phyloP scores from a whole-genome alignment of 2,888 invertebrate species.

The Hirtodrosophila histrioides region DNA sequence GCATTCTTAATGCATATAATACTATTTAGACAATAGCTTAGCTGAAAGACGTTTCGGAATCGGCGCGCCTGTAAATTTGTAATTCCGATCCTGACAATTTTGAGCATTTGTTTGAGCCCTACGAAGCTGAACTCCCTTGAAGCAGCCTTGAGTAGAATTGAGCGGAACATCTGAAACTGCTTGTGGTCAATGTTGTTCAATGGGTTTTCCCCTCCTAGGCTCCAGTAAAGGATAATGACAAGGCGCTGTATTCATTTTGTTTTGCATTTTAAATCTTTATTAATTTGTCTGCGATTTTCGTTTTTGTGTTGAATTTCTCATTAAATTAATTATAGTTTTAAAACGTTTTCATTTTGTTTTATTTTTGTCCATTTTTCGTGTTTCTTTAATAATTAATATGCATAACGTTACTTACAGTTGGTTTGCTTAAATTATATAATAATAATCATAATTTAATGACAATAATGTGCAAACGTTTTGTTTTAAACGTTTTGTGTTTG shows the following conservation, averaged over 20 bases:
- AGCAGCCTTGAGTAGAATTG: too few relatives aligned
- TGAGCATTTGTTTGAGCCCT: too few relatives aligned
- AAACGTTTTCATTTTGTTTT: slow-evolving; percentile 46
- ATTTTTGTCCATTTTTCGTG: slow-evolving; percentile 7
- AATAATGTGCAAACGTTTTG: slow-evolving; percentile 58
- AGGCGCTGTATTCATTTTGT: slow-evolving; percentile 5
- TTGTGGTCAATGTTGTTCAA: too few relatives aligned
- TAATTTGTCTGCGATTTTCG: slow-evolving; percentile 34
- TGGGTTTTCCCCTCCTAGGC: too few relatives aligned
- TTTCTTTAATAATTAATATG: slow-evolving; percentile 67
- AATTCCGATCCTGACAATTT: too few relatives aligned
- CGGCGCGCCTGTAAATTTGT: too few relatives aligned
- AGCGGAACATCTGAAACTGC: too few relatives aligned
- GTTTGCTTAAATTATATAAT: slow-evolving; percentile 67
- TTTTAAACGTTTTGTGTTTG: slow-evolving; percentile 15
- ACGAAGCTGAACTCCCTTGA: too few relatives aligned
- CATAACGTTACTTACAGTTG: slow-evolving; percentile 80
- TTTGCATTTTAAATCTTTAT: slow-evolving; percentile 50
- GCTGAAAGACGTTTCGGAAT: too few relatives aligned
- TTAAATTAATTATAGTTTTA: slow-evolving; percentile 60
- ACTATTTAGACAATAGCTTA: too few relatives aligned
- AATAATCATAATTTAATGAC: slow-evolving; percentile 69
- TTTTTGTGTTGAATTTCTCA: slow-evolving; percentile 37
- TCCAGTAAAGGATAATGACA: background rate
- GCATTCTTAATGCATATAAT: too few relatives aligned